Conservation (phyloP, 2,797 vertebrate genomes). For the Natrix natrix region DNA sequence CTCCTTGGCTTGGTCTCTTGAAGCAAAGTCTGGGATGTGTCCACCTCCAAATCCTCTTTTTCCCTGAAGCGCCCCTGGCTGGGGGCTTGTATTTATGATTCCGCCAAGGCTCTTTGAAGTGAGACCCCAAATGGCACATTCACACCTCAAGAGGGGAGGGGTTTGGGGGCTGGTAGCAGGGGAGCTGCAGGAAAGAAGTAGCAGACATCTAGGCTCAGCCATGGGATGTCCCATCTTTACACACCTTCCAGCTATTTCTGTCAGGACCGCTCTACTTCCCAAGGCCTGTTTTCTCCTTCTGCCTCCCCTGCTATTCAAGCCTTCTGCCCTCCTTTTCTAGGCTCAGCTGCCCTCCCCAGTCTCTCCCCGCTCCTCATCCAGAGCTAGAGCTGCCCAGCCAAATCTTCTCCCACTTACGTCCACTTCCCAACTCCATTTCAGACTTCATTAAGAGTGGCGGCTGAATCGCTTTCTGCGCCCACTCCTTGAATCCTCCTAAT, state of each 20-base stretch:
- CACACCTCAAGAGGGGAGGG: conserved; percentile 26
- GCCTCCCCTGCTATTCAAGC: not conserved
- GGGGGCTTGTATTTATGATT: conserved; percentile 36
- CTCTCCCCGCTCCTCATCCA: not conserved
- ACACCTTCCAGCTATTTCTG: conserved; percentile 31
- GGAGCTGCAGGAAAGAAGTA: not conserved
- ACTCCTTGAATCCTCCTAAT: conserved; percentile 36
- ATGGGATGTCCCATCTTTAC: conserved; percentile 20
- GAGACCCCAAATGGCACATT: conserved; percentile 39
- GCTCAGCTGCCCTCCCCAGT: too few species aligned
- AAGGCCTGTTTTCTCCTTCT: not conserved
- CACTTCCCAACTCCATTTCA: conserved; percentile 10
- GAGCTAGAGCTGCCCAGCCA: not conserved
- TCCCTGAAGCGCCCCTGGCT: conserved; percentile 25
- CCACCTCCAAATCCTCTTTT: conserved; percentile 15
- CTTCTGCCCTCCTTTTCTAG: not conserved
- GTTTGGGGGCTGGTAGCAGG: conserved; percentile 16
- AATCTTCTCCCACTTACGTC: not conserved
- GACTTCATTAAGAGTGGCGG: conserved; percentile 30
- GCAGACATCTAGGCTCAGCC: not conserved
- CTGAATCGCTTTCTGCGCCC: conserved; percentile 20
- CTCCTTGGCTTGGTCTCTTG: conserved; percentile 4
- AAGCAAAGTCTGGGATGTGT: conserved; percentile 22
- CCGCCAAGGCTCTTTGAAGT: conserved; percentile 21
- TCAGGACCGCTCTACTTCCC: conserved; percentile 19